Evolutionary conservation across 2,888 invertebrate species (phyloP).

Genomic region (Psococerastis gibbosa): DNA sequence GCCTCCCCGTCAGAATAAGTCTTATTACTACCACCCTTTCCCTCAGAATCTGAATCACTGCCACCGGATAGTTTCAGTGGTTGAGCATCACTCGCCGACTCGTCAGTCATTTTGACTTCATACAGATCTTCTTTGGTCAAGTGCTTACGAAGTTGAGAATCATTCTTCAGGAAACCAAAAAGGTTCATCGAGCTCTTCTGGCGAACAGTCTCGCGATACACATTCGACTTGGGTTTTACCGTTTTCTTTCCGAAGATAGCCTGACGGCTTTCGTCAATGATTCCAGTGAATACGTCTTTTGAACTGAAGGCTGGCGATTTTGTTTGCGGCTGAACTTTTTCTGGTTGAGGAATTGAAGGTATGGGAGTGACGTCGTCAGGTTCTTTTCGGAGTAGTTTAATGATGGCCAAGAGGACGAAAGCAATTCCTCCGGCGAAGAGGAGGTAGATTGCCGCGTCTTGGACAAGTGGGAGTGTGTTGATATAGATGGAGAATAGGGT

Average conservation of each 20-base stretch:
- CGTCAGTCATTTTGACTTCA: slow-evolving; percentile 1
- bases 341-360: neutral
- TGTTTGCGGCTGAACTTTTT: neutral
- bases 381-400: slow-evolving; percentile 22
- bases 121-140: slow-evolving; percentile 7
- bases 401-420: slow-evolving; percentile 32
- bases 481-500: slow-evolving; percentile 52
- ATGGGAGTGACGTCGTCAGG: slow-evolving; percentile 16
- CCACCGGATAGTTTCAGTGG: neutral
- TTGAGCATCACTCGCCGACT: neutral
- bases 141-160: neutral
- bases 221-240: neutral
- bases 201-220: slow-evolving; percentile 2
- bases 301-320: slow-evolving; percentile 1
- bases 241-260: slow-evolving; percentile 4
- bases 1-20: too few species aligned
- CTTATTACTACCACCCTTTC: too few species aligned
- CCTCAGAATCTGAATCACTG: slow-evolving; percentile 1
- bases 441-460: slow-evolving; percentile 34
- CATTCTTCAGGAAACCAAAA: neutral
- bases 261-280: slow-evolving; percentile 4
- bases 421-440: slow-evolving; percentile 31
- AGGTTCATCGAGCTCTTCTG: slow-evolving; percentile 3
- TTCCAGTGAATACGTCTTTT: slow-evolving; percentile 1
- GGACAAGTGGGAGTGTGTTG: slow-evolving; percentile 45